Conservation (phyloP, 2,888 invertebrate genomes). For the Orthosia cruda region DNA sequence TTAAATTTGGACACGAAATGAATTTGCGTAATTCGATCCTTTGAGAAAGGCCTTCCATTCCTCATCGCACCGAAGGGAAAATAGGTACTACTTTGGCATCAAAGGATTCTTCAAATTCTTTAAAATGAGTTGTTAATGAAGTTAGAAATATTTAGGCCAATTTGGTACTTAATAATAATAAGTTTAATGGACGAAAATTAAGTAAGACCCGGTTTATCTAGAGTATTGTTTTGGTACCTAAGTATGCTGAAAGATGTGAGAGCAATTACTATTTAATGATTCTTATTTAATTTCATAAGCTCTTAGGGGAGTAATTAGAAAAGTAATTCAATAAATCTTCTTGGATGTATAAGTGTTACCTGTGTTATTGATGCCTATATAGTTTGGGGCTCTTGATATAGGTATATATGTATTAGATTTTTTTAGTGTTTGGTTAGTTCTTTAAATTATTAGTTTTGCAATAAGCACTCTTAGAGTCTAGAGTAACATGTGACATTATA, state of each 20-base stretch:
- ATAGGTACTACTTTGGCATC: background rate
- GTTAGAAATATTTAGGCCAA: background rate
- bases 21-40: slow-evolving; percentile 43
- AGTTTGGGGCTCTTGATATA: background rate
- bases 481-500: too few relatives aligned
- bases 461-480: too few relatives aligned
- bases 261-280: slow-evolving; percentile 21
- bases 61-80: slow-evolving; percentile 8
- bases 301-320: background rate
- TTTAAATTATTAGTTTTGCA: too few relatives aligned
- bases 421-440: too few relatives aligned
- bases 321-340: slow-evolving; percentile 14
- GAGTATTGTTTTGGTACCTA: background rate
- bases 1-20: slow-evolving; percentile 51
- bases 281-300: background rate
- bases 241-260: background rate
- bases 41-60: slow-evolving; percentile 11
- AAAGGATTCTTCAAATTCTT: slow-evolving; percentile 33
- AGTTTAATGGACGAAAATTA: background rate
- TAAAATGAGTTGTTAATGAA: slow-evolving; percentile 15
- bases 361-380: background rate
- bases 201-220: background rate
- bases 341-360: background rate
- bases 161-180: background rate
- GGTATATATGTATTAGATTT: background rate